These are phyloP conservation scores for Clinocottus analis DNA, from an alignment of 2,113 vertebrate genomes.

Conservation along the genomic window DNA sequence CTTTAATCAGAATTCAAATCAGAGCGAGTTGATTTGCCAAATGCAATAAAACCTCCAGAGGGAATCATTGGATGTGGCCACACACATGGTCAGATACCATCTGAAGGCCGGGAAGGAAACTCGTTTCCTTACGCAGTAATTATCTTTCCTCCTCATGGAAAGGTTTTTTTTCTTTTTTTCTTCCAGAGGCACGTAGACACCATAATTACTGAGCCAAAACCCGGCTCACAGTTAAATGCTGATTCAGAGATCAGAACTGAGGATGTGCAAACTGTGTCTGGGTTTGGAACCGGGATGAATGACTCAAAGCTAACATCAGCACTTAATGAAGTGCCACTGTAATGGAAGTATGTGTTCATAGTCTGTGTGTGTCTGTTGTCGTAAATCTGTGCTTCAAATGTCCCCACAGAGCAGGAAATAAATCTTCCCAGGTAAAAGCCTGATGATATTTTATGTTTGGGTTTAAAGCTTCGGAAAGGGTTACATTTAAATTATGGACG, in stretches of 20 bases:
- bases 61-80: conserved; percentile 9
- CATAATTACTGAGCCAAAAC: conserved; percentile 12
- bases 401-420: neutral
- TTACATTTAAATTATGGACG: neutral
- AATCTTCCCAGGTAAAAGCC: neutral
- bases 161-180: neutral
- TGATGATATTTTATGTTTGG: neutral
- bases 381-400: neutral
- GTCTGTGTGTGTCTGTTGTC: neutral
- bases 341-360: conserved; percentile 4
- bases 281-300: neutral
- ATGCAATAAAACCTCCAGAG: conserved; percentile 10
- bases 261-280: neutral
- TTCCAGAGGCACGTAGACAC: conserved; percentile 27
- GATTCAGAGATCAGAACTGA: conserved; percentile 37
- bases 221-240: conserved; percentile 14
- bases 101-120: conserved; percentile 22
- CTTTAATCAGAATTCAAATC: conserved; percentile 37
- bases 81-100: conserved; percentile 33
- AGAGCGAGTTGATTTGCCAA: conserved; percentile 9
- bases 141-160: conserved; percentile 27
- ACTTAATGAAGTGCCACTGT: neutral
- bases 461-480: neutral
- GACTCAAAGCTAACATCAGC: conserved; percentile 21
- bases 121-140: conserved; percentile 14